These are phyloP conservation scores for Meganola albula DNA, from an alignment of 2,888 invertebrate species.

Conservation along the genomic window DNA sequence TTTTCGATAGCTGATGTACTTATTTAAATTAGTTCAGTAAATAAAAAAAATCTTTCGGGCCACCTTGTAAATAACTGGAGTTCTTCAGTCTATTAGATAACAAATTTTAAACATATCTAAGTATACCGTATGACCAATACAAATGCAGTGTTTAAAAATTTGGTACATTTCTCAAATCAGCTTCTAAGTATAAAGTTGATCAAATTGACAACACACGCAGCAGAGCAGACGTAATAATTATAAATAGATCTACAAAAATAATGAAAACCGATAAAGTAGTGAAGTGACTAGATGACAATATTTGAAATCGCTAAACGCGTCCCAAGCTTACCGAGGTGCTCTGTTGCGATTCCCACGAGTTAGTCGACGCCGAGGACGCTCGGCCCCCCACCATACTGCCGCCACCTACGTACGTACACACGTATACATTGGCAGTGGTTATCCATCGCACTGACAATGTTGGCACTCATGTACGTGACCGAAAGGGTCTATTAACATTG, in stretches of 20 bases:
- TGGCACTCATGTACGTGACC: slow-evolving; percentile 7
- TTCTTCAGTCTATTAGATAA: too few relatives aligned
- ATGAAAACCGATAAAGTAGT: slow-evolving; percentile 67
- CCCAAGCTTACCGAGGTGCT: slow-evolving; percentile 70
- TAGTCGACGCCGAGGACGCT: slow-evolving; percentile 53
- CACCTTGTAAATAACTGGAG: too few relatives aligned
- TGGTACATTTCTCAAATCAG: slow-evolving; percentile 68
- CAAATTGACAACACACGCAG: slow-evolving; percentile 73
- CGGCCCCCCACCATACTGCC: slow-evolving; percentile 64
- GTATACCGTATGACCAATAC: too few relatives aligned
- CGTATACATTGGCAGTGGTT: slow-evolving; percentile 52
- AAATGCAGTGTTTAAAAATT: slow-evolving; percentile 18
- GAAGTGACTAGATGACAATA: slow-evolving; percentile 61
- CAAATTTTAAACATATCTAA: too few relatives aligned
- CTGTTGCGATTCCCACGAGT: slow-evolving; percentile 67
- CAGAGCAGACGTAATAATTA: slow-evolving; percentile 71
- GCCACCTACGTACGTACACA: slow-evolving; percentile 74
- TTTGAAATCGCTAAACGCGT: slow-evolving; percentile 51
- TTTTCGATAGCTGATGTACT: too few relatives aligned
- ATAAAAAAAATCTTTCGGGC: too few relatives aligned
- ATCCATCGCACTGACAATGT: slow-evolving; percentile 33
- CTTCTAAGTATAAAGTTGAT: slow-evolving; percentile 66
- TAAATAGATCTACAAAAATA: slow-evolving; percentile 68
- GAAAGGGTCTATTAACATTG: too few relatives aligned
- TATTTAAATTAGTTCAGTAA: too few relatives aligned